phyloP scores from a whole-genome alignment of 1,140 invertebrate species.

The Drosophila busckii region DNA sequence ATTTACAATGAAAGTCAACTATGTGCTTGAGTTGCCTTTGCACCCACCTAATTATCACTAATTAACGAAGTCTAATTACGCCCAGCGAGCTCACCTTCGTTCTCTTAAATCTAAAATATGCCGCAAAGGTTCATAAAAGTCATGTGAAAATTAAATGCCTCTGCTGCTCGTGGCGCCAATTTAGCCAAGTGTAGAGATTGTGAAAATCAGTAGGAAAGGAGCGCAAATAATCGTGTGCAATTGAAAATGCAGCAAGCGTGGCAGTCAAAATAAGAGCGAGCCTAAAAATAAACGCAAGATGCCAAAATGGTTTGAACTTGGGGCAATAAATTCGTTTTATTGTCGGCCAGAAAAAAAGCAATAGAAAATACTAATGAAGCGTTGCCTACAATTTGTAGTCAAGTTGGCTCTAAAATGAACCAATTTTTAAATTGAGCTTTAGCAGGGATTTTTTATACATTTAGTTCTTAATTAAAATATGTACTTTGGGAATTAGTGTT shows the following conservation, averaged over 20 bases:
- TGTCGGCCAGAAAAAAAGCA: constrained; percentile 31
- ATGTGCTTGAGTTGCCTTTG: neutral
- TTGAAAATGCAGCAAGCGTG: constrained; percentile 63
- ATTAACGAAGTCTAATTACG: constrained; percentile 21
- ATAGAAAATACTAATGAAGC: constrained; percentile 56
- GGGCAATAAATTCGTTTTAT: constrained; percentile 64
- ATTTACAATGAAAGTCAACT: neutral
- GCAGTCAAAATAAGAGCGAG: constrained; percentile 20
- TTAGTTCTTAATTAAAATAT: neutral
- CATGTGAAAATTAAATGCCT: constrained; percentile 55
- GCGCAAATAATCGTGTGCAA: constrained; percentile 48
- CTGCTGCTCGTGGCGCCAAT: constrained; percentile 24
- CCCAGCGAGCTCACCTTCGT: neutral
- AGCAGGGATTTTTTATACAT: too few species aligned
- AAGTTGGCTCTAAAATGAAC: too few species aligned
- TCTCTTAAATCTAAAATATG: constrained; percentile 26
- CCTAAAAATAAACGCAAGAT: constrained; percentile 35
- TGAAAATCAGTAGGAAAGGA: neutral
- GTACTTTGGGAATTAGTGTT: too few species aligned
- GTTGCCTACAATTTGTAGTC: constrained; percentile 65
- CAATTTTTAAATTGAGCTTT: too few species aligned
- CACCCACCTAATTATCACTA: constrained; percentile 4
- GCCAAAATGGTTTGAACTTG: constrained; percentile 59
- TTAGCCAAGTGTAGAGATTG: constrained; percentile 12
- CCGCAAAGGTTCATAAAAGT: constrained; percentile 36